phyloP scores from a whole-genome alignment of 2,797 vertebrate species.

The Odontamblyopus lacepedii region DNA sequence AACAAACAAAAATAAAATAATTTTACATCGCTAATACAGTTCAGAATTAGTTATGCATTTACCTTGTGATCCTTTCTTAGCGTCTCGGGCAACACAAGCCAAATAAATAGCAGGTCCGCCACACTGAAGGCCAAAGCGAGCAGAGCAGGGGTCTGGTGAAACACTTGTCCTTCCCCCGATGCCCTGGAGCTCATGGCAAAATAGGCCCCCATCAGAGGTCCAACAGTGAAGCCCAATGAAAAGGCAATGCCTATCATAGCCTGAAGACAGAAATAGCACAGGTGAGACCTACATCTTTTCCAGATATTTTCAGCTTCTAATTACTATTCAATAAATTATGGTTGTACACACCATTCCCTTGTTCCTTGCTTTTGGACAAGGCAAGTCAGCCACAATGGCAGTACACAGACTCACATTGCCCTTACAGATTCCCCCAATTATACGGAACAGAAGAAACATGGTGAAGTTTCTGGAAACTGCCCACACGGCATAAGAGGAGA shows the following conservation, averaged over 20 bases:
- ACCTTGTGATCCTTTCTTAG: slow-evolving; percentile 85
- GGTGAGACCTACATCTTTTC: not conserved
- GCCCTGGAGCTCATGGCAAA: slow-evolving; percentile 74
- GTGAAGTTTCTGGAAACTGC: slow-evolving; percentile 88
- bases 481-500: slow-evolving; percentile 91
- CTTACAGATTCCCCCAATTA: slow-evolving; percentile 92
- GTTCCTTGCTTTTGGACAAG: slow-evolving; percentile 84
- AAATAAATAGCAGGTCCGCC: slow-evolving; percentile 87
- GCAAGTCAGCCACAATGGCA: slow-evolving; percentile 89
- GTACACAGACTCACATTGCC: slow-evolving; percentile 95
- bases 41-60: slow-evolving; percentile 16
- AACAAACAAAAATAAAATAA: not conserved
- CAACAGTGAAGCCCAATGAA: slow-evolving; percentile 93
- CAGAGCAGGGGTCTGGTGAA: slow-evolving; percentile 83
- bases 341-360: slow-evolving; percentile 88
- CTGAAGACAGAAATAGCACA: slow-evolving; percentile 63
- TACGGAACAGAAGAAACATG: slow-evolving; percentile 92
- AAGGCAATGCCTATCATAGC: slow-evolving; percentile 95
- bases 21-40: not conserved
- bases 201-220: slow-evolving; percentile 92
- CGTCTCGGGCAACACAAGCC: slow-evolving; percentile 90
- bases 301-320: not conserved
- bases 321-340: not conserved
- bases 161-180: slow-evolving; percentile 74
- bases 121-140: slow-evolving; percentile 84